Base-by-base conservation (phyloP, 2,113 vertebrate genomes). In the Melanerpes aurifrons region DNA sequence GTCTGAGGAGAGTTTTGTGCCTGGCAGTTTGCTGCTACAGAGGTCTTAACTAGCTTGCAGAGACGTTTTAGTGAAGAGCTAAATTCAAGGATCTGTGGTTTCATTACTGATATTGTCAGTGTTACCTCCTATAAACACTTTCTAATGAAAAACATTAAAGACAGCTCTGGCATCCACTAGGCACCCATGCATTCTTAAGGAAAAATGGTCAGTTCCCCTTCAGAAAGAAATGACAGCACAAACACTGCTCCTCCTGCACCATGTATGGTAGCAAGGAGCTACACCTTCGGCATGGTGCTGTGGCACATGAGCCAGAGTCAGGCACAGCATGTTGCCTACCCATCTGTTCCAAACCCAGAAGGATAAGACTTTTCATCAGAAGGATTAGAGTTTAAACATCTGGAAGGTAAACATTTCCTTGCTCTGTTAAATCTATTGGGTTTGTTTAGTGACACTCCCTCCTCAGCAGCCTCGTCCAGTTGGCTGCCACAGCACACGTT, bases 381-480 rank as follows among this genome's bases (percentile, higher is more conserved):
- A 31, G 56, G 48, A 91, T 88, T 63, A 81, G 48, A 50, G 48
- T 80, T 81, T 89, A 86, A 93, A 73, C 74, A 90, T 81, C 78
- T 95, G 67, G 47, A 75, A 87, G 66, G 89, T 92, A 95, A 96
- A 93, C 78, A 92, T 85, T 77, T 87, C 90, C 70, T 92, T 82
- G 87, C 28, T 89, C 81, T 70, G 68, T 83, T 87, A 70, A 77
- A 87, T 79, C 79, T 70, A 81, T 54, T 67, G 12, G 58, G 54
- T 90, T 47, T 92, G 93, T 87, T 93, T 89, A 82, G 59, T 59
- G 64, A n/a, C 45, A 32, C 62, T 83, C 56, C 67, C 82, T 90
- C 66, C n/a, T 62, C 88, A 80, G 75, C 76, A 88, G 81, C 83
- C 62, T 66, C 77, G 59, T 58, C 59, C 50, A 81, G 68, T 61